phyloP scores from a whole-genome alignment of 2,797 vertebrate genomes.

The Gymnothorax javanicus region DNA sequence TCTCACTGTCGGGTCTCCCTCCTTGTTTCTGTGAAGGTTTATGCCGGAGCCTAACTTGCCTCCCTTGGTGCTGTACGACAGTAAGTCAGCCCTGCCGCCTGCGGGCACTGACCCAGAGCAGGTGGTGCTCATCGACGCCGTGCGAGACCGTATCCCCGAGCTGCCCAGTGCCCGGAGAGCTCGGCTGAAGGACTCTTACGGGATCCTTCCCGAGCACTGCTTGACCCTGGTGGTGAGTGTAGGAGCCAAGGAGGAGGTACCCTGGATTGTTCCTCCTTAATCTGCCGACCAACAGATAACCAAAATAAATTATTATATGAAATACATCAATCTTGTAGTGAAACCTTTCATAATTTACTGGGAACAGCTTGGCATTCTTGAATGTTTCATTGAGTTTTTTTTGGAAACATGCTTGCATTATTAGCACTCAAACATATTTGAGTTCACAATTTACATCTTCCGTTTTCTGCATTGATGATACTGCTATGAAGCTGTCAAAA shows the following conservation, averaged over 20 bases:
- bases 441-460: background rate
- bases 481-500: background rate
- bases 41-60: slow-evolving; percentile 99
- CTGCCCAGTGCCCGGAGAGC: slow-evolving; percentile 83
- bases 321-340: background rate
- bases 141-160: slow-evolving; percentile 83
- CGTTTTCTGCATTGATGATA: background rate
- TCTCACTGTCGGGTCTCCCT: no score
- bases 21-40: slow-evolving; percentile 72
- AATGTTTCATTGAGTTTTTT: background rate
- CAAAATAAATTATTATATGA: background rate
- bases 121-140: slow-evolving; percentile 82
- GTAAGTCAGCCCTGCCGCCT: slow-evolving; percentile 74
- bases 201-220: slow-evolving; percentile 89
- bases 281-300: background rate
- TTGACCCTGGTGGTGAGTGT: slow-evolving; percentile 85
- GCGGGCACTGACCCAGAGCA: slow-evolving; percentile 69
- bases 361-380: background rate
- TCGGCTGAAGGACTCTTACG: slow-evolving; percentile 80
- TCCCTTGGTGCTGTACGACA: slow-evolving; percentile 85
- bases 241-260: no score
- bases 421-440: background rate
- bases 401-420: background rate
- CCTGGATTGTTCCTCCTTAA: background rate
- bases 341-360: background rate